A percentile compares a stretch with the other conserved stretches of the same genome.
Conservation (phyloP, 2,888 invertebrate genomes). For the Drosophila suboccidentalis region DNA sequence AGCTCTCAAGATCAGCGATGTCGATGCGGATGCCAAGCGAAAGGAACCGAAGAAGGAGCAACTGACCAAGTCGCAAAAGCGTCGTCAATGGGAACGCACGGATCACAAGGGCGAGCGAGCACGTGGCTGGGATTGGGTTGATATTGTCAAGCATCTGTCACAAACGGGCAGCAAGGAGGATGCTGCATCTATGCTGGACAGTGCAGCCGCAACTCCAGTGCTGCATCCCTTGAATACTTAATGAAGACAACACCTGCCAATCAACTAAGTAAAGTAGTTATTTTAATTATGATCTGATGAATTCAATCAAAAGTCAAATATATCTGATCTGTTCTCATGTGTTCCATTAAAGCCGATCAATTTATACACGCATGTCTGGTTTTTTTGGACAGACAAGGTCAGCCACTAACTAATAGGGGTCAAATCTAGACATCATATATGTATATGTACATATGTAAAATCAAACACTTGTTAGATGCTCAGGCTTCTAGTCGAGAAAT, state of each 20-base stretch:
- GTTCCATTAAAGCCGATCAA: constrained; percentile 62
- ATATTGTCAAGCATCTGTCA: constrained; percentile 97
- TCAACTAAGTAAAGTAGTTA: constrained; percentile 38
- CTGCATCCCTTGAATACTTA: constrained; percentile 49
- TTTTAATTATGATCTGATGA: constrained; percentile 18
- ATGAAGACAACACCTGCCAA: constrained; percentile 15
- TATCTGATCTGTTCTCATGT: constrained; percentile 37
- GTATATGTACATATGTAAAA: constrained; percentile 38
- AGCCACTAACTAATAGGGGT: constrained; percentile 49
- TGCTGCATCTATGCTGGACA: constrained; percentile 44
- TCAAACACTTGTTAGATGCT: constrained; percentile 23
- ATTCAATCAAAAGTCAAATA: constrained; percentile 39
- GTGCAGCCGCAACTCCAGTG: constrained; percentile 34
- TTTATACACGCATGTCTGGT: constrained; percentile 49
- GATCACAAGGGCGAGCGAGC: constrained; percentile 94
- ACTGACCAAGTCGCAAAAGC: constrained; percentile 95
- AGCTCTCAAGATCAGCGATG: constrained; percentile 83
- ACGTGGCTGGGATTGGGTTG: constrained; percentile 97
- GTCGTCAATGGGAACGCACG: constrained; percentile 94
- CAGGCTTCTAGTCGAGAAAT: constrained; percentile 26
- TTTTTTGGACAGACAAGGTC: constrained; percentile 53
- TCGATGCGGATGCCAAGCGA: constrained; percentile 85
- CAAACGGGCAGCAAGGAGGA: constrained; percentile 88
- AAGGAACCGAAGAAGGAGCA: constrained; percentile 92
- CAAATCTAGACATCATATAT: constrained; percentile 24